Base-by-base conservation (phyloP, 2,113 vertebrate genomes). In the Hassar affinis region DNA sequence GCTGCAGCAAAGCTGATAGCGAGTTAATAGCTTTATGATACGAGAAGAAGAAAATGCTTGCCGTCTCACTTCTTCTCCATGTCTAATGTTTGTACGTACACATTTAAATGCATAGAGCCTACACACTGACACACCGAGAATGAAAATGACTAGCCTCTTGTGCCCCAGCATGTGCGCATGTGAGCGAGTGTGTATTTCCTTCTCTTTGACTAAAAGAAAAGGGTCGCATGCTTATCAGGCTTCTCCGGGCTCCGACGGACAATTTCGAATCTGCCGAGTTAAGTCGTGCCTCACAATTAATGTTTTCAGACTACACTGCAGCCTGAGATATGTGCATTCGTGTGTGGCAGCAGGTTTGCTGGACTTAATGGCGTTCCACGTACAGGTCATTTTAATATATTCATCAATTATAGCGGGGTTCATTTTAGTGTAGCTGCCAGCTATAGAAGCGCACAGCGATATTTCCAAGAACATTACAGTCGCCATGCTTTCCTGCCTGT, bases 361-460 rank as follows among this genome's bases (percentile, higher is more conserved):
- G 86, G 80, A 76, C 68, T 86, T 92, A 89, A 91, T 90, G 85
- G 89, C 85, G 76, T 91, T 91, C 77, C 71, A 68, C 87, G 74
- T 83, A 64, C 74, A 83, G 93, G 92, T 94, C 90, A 93, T 93
- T 94, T 94, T 90, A 91, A 93, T 93, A 93, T 85, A 91, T 90
- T 91, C 89, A 89, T 91, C 86, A 93, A 93, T 93, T 92, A 92
- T 86, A 89, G 89, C 88, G 56, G 80, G 81, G 91, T 90, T 92
- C 85, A 89, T 91, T 91, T 92, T 87, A 87, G 87, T 91, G 85
- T 84, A 90, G 88, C 88, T 89, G 79, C 84, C 75, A 89, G 88
- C 90, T 78, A 84, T 78, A 83, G 86, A 33, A 81, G 81, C 84
- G 84, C 85, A 85, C 86, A 69, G 85, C 86, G 82, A 79, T 90